Evolutionary conservation across 2,113 vertebrate species (phyloP).

Genomic region (Sapayoa aenigma): DNA sequence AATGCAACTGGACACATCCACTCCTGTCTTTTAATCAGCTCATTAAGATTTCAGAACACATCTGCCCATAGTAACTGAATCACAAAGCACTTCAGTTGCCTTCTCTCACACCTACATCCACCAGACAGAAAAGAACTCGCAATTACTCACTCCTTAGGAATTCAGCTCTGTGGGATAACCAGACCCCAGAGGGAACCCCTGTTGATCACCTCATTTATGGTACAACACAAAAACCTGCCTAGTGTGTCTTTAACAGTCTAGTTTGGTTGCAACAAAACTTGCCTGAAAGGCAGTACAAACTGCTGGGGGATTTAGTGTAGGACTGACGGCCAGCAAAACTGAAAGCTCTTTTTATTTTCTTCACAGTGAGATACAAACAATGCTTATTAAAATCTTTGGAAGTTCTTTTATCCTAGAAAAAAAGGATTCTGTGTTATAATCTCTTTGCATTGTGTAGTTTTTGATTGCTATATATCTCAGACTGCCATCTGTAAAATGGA

Average conservation of each 20-base stretch:
- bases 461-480: background rate
- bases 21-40: too few species aligned
- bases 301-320: background rate
- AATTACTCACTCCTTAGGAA: background rate
- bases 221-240: background rate
- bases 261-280: background rate
- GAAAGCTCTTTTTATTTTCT: background rate
- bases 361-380: background rate
- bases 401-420: background rate
- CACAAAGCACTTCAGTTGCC: background rate
- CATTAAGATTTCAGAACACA: background rate
- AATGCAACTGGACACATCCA: background rate
- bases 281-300: background rate
- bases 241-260: background rate
- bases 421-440: background rate
- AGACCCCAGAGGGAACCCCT: background rate
- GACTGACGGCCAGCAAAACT: background rate
- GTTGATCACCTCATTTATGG: background rate
- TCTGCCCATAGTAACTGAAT: background rate
- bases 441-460: background rate
- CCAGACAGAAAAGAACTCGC: background rate
- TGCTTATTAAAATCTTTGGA: background rate
- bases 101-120: background rate
- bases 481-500: background rate
- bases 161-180: background rate